Evolutionary conservation across 2,888 invertebrate species (phyloP), one percentile per base, ranked within the genome.

Genomic region (Caenorhabditis zanzibari): DNA sequence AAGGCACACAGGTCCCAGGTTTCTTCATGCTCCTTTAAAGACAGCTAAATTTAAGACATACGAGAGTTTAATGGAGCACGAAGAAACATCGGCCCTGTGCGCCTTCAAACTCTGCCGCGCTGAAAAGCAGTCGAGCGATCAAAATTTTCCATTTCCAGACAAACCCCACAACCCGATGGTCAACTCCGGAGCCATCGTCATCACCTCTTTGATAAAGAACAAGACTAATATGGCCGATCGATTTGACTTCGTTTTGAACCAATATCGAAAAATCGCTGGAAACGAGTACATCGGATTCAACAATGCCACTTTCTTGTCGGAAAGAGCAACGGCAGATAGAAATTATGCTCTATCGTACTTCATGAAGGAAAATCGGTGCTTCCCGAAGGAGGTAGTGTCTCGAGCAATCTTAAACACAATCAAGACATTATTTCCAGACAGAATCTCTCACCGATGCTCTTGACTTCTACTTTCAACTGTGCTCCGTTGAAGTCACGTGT

Each of bases 91-190:
- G n/a, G n/a, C n/a, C n/a, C n/a, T n/a, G n/a, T n/a, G n/a, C n/a
- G n/a, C n/a, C n/a, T n/a, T n/a, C n/a, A n/a, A n/a, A n/a, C n/a
- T n/a, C n/a, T n/a, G n/a, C n/a, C n/a, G n/a, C n/a, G n/a, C n/a
- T n/a, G n/a, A n/a, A n/a, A n/a, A n/a, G n/a, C n/a, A n/a, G n/a
- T n/a, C n/a, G n/a, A n/a, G n/a, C n/a, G n/a, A 10, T 41, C 16
- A 10, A 10, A 32, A 7, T 32, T 32, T 32, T 7, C 4, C 32
- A 32, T 32, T 88, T 94, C 61, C 94, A 97, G 97, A 96, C 94
- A 97, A 97, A 93, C 98, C 98, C 0, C 98, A 98, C 93, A 98
- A 98, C 94, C 98, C 98, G 0, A 97, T 98, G 97, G 97, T 98
- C 85, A 98, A 98, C 93, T 96, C 98, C 14, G 98, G 98, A 24